Percentiles rank a stretch among this genome's conserved stretches.
Evolutionary conservation across 2,797 vertebrate species (phyloP).

Genomic region (Iguana delicatissima): DNA sequence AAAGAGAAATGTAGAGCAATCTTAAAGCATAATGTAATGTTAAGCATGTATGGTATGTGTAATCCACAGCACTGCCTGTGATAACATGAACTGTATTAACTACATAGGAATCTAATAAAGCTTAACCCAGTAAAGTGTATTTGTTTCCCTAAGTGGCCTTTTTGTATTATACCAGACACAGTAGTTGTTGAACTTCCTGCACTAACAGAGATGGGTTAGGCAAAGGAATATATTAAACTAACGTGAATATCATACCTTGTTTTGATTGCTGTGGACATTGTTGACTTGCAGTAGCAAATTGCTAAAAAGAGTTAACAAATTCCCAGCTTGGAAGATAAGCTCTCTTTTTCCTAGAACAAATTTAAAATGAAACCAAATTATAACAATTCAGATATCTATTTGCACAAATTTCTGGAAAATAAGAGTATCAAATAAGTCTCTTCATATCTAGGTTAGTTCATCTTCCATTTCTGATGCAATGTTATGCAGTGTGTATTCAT

Average conservation of each 20-base stretch:
- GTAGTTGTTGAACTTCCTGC: not conserved
- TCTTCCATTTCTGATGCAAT: constrained; percentile 52
- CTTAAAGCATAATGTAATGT: too few species aligned
- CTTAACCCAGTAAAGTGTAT: not conserved
- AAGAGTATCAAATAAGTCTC: constrained; percentile 25
- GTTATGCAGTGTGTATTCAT: constrained; percentile 56
- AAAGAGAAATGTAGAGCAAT: not conserved
- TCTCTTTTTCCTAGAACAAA: not conserved
- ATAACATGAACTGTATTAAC: constrained; percentile 8
- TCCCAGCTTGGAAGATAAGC: constrained; percentile 12
- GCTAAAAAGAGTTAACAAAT: not conserved
- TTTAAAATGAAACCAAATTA: constrained; percentile 22
- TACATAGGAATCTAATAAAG: not conserved
- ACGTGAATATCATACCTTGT: not conserved
- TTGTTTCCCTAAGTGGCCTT: not conserved
- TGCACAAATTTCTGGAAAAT: not conserved
- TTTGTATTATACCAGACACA: not conserved
- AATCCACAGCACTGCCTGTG: not conserved
- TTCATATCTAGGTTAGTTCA: constrained; percentile 53
- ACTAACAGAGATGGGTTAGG: not conserved
- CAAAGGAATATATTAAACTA: not conserved
- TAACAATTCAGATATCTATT: not conserved
- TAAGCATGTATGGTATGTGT: not conserved
- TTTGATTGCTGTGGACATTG: constrained; percentile 4
- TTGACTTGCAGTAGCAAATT: constrained; percentile 32